These are phyloP conservation scores for Marisa cornuarietis DNA, from an alignment of 1,140 invertebrate genomes.

Conservation along the genomic window DNA sequence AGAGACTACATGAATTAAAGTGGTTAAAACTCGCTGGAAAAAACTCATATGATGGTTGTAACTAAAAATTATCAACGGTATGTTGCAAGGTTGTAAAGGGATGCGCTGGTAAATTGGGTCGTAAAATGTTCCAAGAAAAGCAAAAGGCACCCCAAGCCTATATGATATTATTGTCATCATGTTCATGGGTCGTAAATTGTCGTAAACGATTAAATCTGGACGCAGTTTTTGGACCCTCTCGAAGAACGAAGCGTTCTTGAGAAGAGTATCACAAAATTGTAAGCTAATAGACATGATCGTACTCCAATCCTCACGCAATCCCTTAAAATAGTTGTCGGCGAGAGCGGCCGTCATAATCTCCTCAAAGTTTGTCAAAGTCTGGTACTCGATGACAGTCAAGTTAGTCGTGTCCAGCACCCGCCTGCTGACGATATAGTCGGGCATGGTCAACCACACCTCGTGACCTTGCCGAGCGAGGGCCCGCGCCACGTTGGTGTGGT, in stretches of 20 bases:
- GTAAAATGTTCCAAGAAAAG: constrained; percentile 5
- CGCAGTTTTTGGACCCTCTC: background rate
- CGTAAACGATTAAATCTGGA: constrained; percentile 16
- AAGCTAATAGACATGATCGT: too few species aligned
- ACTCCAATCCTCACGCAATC: too few species aligned
- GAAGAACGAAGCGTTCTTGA: constrained; percentile 4
- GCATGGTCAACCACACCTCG: constrained; percentile 23
- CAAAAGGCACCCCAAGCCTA: constrained; percentile 25
- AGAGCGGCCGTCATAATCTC: background rate
- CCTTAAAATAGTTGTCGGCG: constrained; percentile 1
- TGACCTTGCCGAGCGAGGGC: constrained; percentile 15
- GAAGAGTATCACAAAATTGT: background rate
- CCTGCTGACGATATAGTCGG: constrained; percentile 15
- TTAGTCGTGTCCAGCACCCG: constrained; percentile 9
- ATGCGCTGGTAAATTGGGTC: background rate
- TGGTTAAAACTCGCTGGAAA: constrained; percentile 8
- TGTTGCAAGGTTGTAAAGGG: constrained; percentile 11
- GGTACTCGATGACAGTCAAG: constrained; percentile 23
- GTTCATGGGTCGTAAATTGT: background rate
- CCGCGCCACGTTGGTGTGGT: constrained; percentile 21
- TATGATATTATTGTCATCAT: constrained; percentile 24
- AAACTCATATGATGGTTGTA: constrained; percentile 25
- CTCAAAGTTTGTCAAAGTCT: background rate
- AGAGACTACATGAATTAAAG: background rate
- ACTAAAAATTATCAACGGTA: background rate